A percentile compares a stretch with the other conserved stretches of the same genome.
Conservation (phyloP, 23 tunicate genomes). For the Clavelina lepadiformis region DNA sequence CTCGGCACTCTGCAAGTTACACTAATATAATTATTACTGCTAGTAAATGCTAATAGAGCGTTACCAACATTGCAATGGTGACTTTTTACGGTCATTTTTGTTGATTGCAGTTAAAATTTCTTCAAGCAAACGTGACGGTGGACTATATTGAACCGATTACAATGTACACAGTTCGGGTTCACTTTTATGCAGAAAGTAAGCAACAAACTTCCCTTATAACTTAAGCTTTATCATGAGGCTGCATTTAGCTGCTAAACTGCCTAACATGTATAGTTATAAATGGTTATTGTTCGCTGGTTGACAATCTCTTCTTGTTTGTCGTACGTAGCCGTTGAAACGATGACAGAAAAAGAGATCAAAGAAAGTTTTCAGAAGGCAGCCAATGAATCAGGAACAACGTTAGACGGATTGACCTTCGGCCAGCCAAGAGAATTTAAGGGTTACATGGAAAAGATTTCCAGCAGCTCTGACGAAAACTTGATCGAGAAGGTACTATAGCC, state of each 20-base stretch:
- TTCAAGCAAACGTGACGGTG: slow-evolving; percentile 10
- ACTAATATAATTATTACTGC: too few relatives aligned
- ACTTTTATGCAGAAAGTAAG: slow-evolving; percentile 29
- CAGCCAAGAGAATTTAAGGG: slow-evolving; percentile 24
- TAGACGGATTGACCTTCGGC: slow-evolving; percentile 17
- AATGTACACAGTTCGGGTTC: slow-evolving; percentile 7
- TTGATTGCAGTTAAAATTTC: too few relatives aligned
- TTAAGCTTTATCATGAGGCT: too few relatives aligned
- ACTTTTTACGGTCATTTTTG: not conserved
- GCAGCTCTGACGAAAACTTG: not conserved
- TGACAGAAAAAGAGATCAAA: slow-evolving; percentile 1
- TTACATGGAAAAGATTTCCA: not conserved
- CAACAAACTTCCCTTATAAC: too few relatives aligned
- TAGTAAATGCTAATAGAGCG: too few relatives aligned
- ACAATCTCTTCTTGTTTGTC: too few relatives aligned
- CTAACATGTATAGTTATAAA: too few relatives aligned
- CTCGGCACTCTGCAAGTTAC: too few relatives aligned
- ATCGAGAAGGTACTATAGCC: slow-evolving; percentile 31
- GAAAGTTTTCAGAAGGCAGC: slow-evolving; percentile 8
- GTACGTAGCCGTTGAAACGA: too few relatives aligned
- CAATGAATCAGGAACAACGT: slow-evolving; percentile 1
- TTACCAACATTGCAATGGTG: not conserved
- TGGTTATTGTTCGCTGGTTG: too few relatives aligned
- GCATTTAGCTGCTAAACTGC: too few relatives aligned
- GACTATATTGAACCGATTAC: slow-evolving; percentile 51